These are phyloP conservation scores for Delia radicum DNA, from an alignment of 1,140 invertebrate genomes.

Conservation along the genomic window DNA sequence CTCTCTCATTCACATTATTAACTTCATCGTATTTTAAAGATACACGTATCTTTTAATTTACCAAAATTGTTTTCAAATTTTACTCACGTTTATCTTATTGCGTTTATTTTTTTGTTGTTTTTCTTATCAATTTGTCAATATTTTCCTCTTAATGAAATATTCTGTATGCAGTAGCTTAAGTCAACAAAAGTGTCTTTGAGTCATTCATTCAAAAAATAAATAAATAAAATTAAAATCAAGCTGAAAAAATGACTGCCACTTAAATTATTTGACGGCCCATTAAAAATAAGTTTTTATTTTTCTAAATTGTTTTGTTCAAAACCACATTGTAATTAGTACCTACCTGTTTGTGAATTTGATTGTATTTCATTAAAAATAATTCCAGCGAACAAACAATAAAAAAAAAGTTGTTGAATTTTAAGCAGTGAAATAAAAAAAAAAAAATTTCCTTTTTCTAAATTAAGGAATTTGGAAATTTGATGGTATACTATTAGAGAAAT, in stretches of 20 bases:
- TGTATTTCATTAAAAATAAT: no score
- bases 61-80: neutral
- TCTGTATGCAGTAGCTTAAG: neutral
- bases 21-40: neutral
- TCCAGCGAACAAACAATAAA: no score
- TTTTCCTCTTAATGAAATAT: neutral
- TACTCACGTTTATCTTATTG: neutral
- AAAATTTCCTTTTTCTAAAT: no score
- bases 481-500: no score
- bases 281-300: neutral
- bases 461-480: no score
- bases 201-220: neutral
- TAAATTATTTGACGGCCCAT: neutral
- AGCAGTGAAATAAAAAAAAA: no score
- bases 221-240: neutral
- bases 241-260: neutral
- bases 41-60: neutral
- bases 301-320: neutral
- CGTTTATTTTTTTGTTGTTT: neutral
- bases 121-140: constrained; percentile 4
- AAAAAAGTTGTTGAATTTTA: no score
- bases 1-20: neutral
- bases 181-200: neutral
- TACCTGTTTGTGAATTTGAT: neutral
- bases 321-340: neutral